phyloP scores from a whole-genome alignment of 2,888 invertebrate species.

The Agrotis puta region DNA sequence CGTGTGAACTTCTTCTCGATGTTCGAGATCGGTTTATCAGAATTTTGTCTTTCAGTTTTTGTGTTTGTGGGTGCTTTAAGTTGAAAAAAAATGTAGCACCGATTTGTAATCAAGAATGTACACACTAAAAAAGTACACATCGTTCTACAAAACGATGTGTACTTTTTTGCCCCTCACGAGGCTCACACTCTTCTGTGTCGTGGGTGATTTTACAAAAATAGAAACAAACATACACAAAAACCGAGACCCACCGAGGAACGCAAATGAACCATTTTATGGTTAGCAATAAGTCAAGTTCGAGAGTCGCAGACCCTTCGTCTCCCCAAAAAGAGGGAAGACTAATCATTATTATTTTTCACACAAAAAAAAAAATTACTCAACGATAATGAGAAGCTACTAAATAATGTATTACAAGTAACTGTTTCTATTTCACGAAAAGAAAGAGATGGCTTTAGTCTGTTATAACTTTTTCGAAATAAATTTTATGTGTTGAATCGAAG shows the following conservation, averaged over 20 bases:
- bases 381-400: background rate
- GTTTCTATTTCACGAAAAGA: background rate
- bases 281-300: too few relatives aligned
- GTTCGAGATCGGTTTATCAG: conserved; percentile 3
- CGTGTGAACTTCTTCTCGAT: conserved; percentile 36
- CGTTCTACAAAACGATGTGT: background rate
- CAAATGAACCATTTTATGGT: too few relatives aligned
- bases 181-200: too few relatives aligned
- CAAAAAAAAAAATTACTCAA: background rate
- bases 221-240: too few relatives aligned
- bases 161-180: too few relatives aligned
- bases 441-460: too few relatives aligned
- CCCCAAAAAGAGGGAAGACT: too few relatives aligned
- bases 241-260: too few relatives aligned
- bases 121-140: too few relatives aligned
- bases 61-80: background rate
- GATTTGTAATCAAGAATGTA: background rate
- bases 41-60: conserved; percentile 4
- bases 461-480: background rate
- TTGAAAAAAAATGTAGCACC: background rate
- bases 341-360: too few relatives aligned
- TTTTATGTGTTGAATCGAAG: background rate
- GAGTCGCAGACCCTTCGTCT: too few relatives aligned
- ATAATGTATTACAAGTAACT: background rate
- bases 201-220: too few relatives aligned